Conservation (phyloP, 2,797 vertebrate genomes). For the Lerista edwardsae region DNA sequence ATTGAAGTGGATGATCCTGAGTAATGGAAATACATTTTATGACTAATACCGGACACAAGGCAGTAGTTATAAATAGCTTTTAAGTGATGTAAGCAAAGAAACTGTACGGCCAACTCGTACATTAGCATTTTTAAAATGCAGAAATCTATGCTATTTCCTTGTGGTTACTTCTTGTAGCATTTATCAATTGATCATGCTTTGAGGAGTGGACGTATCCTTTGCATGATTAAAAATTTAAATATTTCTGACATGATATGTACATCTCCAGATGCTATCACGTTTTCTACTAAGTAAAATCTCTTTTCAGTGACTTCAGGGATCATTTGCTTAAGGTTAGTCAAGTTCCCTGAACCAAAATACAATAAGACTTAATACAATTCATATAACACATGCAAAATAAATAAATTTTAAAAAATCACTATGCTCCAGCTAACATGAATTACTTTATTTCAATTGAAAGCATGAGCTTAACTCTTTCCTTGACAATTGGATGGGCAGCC, state of each 20-base stretch:
- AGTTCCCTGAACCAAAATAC: not conserved
- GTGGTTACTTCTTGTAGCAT: not conserved
- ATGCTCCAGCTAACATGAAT: not conserved
- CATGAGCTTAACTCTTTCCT: too few species aligned
- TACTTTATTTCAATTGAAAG: not conserved
- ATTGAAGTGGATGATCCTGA: constrained; percentile 10
- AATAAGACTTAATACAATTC: not conserved
- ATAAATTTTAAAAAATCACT: not conserved
- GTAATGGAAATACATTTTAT: not conserved
- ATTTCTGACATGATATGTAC: not conserved
- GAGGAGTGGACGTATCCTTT: not conserved
- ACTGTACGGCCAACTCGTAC: accelerated
- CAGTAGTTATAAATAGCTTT: not conserved
- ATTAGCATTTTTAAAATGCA: not conserved
- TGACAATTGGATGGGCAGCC: too few species aligned
- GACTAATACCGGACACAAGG: not conserved
- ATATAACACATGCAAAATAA: not conserved
- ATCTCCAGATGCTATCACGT: not conserved
- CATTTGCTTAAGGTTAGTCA: not conserved
- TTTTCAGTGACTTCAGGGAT: not conserved
- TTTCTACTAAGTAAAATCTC: constrained; percentile 11
- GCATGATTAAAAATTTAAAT: not conserved
- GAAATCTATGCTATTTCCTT: not conserved
- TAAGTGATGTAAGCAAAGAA: not conserved
- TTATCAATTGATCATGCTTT: not conserved